Evolutionary conservation across 2,797 vertebrate genomes (phyloP), one percentile per base, ranked within the genome.

Genomic region (Euthynnus affinis): DNA sequence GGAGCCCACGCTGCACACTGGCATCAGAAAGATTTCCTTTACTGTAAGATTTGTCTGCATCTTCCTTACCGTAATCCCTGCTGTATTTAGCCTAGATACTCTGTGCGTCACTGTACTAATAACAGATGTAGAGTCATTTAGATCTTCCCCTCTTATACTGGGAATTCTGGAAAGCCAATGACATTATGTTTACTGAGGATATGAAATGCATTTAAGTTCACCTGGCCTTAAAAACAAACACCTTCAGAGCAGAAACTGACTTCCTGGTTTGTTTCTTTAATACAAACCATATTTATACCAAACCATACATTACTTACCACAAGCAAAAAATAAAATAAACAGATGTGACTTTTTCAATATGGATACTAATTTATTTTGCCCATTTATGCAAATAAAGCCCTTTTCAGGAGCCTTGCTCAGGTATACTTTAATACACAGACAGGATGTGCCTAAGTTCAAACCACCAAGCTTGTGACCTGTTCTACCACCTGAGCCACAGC

Each of bases 1-100:
- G 22, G 59, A 37, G 40, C 55, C 44, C 27, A 23, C 42, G 22
- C 14, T n/a, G 62, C 27, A 23, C 42, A 25, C 14, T n/a, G 62
- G 55, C 57, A 76, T 52, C 9, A 20, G 9, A 51, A n/a, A 70
- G 12, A 20, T 52, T 62, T 71, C 40, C 25, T 8, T 57, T 51
- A 56, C 70, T 34, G 46, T 53, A 23, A 60, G 22, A 63, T 68
- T 29, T 62, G 42, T 61, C 58, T 48, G 27, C 42, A 53, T 72
- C 55, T 27, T 70, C 34, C 49, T 69, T n/a, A 65, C 40, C 20
- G 1, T 63, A 57, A 62, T 34, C n/a, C 23, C 27, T 48, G 68
- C 60, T 73, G 25, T 32, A 32, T 62, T 53, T 64, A n/a, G n/a
- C n/a, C n/a, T n/a, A 14, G 52, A 34, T 53, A 34, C 67, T 62